Evolutionary conservation across 1,140 invertebrate species (phyloP).

Genomic region (Drosophila mauritiana): DNA sequence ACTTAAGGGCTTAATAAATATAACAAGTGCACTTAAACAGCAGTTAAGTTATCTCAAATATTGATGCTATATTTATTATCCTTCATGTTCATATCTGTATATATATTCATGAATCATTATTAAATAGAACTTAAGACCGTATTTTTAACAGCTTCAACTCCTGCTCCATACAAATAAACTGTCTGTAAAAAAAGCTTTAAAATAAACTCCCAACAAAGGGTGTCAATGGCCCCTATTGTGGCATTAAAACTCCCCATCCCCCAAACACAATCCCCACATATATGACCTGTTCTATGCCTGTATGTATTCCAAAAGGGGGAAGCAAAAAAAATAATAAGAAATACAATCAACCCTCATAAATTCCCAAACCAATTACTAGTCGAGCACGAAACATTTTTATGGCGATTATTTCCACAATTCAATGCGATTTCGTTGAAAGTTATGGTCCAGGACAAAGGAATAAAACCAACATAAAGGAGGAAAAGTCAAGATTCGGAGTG

Average conservation of each 20-base stretch:
- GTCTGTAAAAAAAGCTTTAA: conserved; percentile 35
- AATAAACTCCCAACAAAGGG: conserved; percentile 39
- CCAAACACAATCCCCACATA: conserved; percentile 10
- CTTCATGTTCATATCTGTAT: no score
- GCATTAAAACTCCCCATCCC: conserved; percentile 34
- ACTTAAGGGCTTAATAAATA: no score
- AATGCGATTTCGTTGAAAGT: conserved; percentile 58
- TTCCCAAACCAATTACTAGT: conserved; percentile 64
- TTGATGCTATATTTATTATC: no score
- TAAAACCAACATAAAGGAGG: conserved; percentile 34
- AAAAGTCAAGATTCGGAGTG: conserved; percentile 23
- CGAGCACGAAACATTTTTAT: conserved; percentile 65
- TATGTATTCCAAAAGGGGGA: conserved; percentile 16
- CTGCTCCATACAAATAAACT: conserved; percentile 24
- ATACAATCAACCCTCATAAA: conserved; percentile 65
- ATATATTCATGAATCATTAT: no score
- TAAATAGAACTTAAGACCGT: neutral
- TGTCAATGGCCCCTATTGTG: conserved; percentile 46
- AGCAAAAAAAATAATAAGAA: conserved; percentile 7
- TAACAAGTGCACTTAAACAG: no score
- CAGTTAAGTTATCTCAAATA: no score
- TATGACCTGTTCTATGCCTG: conserved; percentile 34
- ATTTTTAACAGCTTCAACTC: conserved; percentile 15
- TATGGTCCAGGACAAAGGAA: conserved; percentile 51
- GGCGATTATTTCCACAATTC: conserved; percentile 65